Conservation (phyloP, 2,113 vertebrate species). For the Panurus biarmicus region DNA sequence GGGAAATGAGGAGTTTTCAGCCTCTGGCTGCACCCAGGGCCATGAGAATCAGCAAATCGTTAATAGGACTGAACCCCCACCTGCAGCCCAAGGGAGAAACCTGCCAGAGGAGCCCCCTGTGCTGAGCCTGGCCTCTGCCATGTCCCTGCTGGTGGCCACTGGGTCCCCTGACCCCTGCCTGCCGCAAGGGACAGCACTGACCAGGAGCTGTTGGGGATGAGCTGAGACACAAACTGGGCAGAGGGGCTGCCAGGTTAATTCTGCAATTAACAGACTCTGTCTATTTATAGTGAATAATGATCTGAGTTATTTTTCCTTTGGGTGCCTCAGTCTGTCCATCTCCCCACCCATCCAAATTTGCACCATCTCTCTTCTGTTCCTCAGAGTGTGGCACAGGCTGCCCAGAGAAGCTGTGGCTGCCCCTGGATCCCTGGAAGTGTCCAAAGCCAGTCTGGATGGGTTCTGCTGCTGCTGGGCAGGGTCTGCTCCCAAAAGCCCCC, state of each 20-base stretch:
- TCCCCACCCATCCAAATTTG: background rate
- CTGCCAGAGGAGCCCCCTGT: background rate
- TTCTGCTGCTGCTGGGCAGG: background rate
- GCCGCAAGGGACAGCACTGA: background rate
- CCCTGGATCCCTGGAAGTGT: background rate
- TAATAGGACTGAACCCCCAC: slow-evolving; percentile 43
- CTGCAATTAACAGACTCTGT: background rate
- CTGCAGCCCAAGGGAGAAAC: background rate
- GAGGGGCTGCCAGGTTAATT: background rate
- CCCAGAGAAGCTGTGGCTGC: background rate
- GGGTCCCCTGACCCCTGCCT: background rate
- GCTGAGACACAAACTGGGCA: rapidly evolving
- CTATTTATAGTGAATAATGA: background rate
- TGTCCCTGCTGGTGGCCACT: background rate
- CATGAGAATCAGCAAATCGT: background rate
- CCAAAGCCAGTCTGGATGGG: background rate
- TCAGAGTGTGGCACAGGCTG: rapidly evolving
- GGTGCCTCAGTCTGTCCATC: background rate
- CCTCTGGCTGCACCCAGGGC: slow-evolving; percentile 63
- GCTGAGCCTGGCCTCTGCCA: background rate
- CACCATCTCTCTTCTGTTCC: background rate
- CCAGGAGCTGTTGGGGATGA: background rate
- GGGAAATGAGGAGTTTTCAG: slow-evolving; percentile 61
- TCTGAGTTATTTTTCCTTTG: background rate
- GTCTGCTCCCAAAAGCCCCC: background rate